phyloP scores from a whole-genome alignment of 1,140 invertebrate species.

The Temnothorax longispinosus region DNA sequence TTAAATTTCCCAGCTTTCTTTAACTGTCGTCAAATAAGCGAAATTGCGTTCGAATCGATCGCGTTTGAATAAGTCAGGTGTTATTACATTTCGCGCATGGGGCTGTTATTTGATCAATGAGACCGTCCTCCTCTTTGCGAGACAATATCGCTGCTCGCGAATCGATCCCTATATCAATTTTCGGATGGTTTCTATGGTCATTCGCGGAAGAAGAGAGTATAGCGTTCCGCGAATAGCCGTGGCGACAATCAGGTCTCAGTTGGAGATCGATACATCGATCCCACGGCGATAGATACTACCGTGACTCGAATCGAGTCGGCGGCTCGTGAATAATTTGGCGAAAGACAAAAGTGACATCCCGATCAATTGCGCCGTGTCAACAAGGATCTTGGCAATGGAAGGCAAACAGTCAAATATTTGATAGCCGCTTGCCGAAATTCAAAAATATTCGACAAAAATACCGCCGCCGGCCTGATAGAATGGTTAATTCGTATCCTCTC shows the following conservation, averaged over 20 bases:
- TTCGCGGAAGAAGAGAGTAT: constrained; percentile 9
- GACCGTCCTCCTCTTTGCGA: not conserved
- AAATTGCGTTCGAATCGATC: constrained; percentile 3
- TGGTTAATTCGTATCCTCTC: constrained; percentile 70
- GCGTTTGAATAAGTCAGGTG: not conserved
- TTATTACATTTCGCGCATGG: constrained; percentile 1
- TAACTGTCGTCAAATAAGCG: not conserved
- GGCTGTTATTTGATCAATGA: constrained; percentile 14
- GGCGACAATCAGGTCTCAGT: constrained; percentile 39
- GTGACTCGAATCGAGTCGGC: constrained; percentile 39
- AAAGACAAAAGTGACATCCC: constrained; percentile 76
- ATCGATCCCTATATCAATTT: constrained; percentile 48
- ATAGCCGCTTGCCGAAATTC: constrained; percentile 73
- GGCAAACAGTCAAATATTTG: constrained; percentile 81
- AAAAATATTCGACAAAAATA: constrained; percentile 73
- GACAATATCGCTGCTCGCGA: not conserved
- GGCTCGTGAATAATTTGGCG: constrained; percentile 73
- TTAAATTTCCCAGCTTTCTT: not conserved
- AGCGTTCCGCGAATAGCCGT: not conserved
- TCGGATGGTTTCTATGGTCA: not conserved
- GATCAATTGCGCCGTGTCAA: constrained; percentile 76
- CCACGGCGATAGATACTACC: constrained; percentile 29
- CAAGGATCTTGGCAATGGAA: constrained; percentile 77
- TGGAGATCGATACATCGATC: constrained; percentile 69
- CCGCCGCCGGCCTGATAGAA: constrained; percentile 61